These are phyloP conservation scores for Dasypogon diadema DNA, from an alignment of 2,888 invertebrate species.

Conservation along the genomic window DNA sequence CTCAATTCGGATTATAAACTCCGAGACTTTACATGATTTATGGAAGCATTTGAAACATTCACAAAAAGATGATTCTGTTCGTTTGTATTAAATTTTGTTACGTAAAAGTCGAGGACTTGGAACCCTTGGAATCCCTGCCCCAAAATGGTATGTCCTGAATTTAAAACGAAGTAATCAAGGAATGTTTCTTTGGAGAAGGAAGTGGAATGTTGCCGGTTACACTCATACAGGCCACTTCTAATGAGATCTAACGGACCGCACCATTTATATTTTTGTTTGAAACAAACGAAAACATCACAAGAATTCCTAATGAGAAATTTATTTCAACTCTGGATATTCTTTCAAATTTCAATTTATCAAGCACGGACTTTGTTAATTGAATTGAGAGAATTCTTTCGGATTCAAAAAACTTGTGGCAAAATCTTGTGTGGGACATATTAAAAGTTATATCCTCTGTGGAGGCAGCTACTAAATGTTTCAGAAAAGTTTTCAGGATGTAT, in stretches of 20 bases:
- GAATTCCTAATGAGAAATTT: too few relatives aligned
- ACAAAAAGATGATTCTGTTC: neutral
- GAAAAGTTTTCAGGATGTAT: too few relatives aligned
- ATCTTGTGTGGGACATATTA: too few relatives aligned
- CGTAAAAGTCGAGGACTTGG: constrained; percentile 6
- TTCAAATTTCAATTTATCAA: too few relatives aligned
- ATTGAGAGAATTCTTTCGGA: too few relatives aligned
- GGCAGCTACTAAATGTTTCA: too few relatives aligned
- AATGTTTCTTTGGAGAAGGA: neutral
- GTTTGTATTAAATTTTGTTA: neutral
- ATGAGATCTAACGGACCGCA: neutral
- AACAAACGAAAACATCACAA: too few relatives aligned
- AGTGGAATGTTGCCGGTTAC: neutral
- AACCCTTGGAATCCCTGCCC: neutral
- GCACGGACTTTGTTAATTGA: too few relatives aligned
- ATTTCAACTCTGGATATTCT: too few relatives aligned
- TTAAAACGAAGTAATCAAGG: constrained; percentile 24
- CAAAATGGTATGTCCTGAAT: constrained; percentile 2
- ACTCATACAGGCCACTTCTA: neutral
- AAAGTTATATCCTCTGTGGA: too few relatives aligned
- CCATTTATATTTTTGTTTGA: too few relatives aligned
- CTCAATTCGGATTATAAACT: neutral
- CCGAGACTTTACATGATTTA: neutral
- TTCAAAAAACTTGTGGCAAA: too few relatives aligned
- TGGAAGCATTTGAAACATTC: neutral